A percentile compares a stretch with the other conserved stretches of the same genome.
phyloP scores from a whole-genome alignment of 2,888 invertebrate species.

The Tridacna crocea region DNA sequence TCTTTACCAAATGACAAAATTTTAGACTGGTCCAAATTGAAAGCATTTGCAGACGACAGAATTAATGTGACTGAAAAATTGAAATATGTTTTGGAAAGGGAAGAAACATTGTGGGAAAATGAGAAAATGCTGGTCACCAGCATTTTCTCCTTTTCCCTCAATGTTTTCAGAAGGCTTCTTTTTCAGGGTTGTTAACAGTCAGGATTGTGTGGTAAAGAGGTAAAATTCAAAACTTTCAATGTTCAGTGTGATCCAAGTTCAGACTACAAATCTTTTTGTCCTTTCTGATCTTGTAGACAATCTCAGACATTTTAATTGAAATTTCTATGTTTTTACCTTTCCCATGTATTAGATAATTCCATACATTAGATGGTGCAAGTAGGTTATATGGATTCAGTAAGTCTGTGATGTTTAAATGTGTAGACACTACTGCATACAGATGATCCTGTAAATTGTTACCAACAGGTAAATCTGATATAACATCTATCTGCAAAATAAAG shows the following conservation, averaged over 20 bases:
- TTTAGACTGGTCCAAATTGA: no score
- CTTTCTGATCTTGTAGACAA: not conserved
- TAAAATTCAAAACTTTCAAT: no score
- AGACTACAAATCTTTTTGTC: no score
- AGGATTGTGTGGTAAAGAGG: not conserved
- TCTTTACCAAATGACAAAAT: no score
- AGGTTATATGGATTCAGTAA: not conserved
- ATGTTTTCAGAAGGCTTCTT: no score
- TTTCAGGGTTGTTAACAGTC: no score
- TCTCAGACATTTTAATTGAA: not conserved
- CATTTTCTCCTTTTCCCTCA: no score
- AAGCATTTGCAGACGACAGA: no score
- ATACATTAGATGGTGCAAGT: not conserved
- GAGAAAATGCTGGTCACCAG: no score
- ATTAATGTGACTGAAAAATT: no score
- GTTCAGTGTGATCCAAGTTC: not conserved
- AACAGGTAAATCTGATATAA: conserved; percentile 6
- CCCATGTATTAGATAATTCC: conserved; percentile 5
- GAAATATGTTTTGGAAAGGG: no score
- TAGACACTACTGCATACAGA: not conserved
- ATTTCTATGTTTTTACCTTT: not conserved
- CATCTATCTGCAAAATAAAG: not conserved
- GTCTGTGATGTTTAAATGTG: not conserved
- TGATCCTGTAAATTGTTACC: conserved; percentile 12
- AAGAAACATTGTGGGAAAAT: no score